Conservation (phyloP, 2,888 invertebrate genomes). For the Empis livida region DNA sequence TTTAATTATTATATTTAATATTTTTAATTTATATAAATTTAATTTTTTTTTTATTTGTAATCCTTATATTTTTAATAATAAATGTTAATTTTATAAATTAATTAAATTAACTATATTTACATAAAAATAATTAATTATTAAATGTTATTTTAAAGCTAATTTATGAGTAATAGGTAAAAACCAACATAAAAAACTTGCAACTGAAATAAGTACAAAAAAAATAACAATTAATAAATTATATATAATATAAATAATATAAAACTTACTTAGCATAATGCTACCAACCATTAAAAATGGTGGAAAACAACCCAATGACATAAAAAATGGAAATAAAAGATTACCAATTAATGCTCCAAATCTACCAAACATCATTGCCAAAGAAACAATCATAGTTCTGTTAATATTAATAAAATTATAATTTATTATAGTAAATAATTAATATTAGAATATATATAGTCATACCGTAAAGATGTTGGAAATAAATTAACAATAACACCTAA, state of each 20-base stretch:
- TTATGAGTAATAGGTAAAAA: constrained; percentile 21
- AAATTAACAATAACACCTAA: constrained; percentile 25
- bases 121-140: no score
- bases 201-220: constrained; percentile 12
- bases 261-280: constrained; percentile 45
- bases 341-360: constrained; percentile 57
- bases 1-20: no score
- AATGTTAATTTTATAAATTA: no score
- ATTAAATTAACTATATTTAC: no score
- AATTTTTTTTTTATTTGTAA: no score
- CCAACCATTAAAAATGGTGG: constrained; percentile 60
- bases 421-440: constrained; percentile 43
- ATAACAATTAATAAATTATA: background rate
- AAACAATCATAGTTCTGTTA: constrained; percentile 57
- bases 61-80: no score
- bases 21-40: no score
- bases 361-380: constrained; percentile 57
- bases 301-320: constrained; percentile 53
- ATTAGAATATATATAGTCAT: constrained; percentile 34
- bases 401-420: background rate
- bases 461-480: constrained; percentile 33
- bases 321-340: constrained; percentile 55
- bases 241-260: background rate
- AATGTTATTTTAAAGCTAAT: constrained; percentile 15
- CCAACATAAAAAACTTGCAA: constrained; percentile 19